Evolutionary conservation across 2,113 vertebrate species (phyloP).

Genomic region (Pipa parva): DNA sequence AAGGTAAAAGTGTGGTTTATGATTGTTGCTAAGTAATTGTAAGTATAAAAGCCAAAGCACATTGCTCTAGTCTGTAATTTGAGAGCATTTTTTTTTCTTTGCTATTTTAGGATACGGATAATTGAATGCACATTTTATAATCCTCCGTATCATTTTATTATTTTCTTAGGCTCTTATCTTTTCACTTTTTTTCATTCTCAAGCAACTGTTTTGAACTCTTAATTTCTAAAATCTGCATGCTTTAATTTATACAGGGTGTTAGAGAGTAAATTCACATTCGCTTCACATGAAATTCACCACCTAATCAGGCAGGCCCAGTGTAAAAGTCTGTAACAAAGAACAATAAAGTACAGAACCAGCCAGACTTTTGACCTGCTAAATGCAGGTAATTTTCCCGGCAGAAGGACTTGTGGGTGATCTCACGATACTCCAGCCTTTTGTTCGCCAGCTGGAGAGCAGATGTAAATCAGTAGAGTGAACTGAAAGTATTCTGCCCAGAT

Average conservation of each 20-base stretch:
- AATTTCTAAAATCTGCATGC: neutral
- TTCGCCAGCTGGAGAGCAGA: conserved; percentile 5
- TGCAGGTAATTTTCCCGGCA: neutral
- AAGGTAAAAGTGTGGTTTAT: too few relatives aligned
- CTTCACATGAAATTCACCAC: too few relatives aligned
- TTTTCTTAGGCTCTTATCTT: too few relatives aligned
- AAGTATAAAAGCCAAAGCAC: too few relatives aligned
- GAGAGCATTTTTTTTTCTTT: too few relatives aligned
- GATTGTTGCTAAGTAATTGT: too few relatives aligned
- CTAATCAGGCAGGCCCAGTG: too few relatives aligned
- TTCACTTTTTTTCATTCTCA: too few relatives aligned
- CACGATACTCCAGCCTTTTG: neutral
- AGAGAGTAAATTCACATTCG: neutral
- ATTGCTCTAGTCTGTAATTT: too few relatives aligned
- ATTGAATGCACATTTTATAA: too few relatives aligned
- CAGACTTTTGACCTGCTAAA: neutral
- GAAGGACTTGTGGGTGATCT: neutral
- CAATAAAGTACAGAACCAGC: neutral
- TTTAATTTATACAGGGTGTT: neutral
- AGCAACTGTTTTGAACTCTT: neutral
- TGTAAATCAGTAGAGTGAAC: neutral
- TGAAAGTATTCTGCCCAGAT: neutral
- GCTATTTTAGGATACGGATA: too few relatives aligned
- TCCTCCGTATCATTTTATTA: too few relatives aligned
- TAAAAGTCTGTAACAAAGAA: neutral